Conservation (phyloP, 2,797 vertebrate species). For the Trachurus trachurus region DNA sequence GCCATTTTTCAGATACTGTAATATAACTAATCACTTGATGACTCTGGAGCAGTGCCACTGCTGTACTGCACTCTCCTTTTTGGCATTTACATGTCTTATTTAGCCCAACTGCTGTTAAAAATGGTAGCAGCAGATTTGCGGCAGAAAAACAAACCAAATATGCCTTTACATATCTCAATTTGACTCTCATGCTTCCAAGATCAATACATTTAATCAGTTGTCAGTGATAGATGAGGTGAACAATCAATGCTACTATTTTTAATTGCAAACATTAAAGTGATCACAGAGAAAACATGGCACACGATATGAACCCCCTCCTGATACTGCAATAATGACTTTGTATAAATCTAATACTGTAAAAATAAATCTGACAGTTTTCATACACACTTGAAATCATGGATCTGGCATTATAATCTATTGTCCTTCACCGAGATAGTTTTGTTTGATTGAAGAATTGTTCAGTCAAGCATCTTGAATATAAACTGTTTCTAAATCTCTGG, state of each 20-base stretch:
- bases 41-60: conserved; percentile 53
- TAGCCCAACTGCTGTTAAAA: conserved; percentile 21
- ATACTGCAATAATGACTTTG: background rate
- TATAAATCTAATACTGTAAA: background rate
- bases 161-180: background rate
- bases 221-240: background rate
- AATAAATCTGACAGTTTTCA: background rate
- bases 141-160: background rate
- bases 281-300: background rate
- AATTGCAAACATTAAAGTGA: background rate
- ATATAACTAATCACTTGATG: conserved; percentile 45
- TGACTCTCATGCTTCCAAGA: background rate
- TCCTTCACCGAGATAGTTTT: background rate
- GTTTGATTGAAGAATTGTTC: conserved; percentile 4
- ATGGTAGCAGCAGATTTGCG: conserved; percentile 25
- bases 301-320: background rate
- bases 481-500: background rate
- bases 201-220: conserved; percentile 9
- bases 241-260: background rate
- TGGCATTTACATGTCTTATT: conserved; percentile 49
- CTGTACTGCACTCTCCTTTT: conserved; percentile 29
- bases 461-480: conserved; percentile 1
- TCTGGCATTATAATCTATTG: background rate
- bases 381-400: background rate
- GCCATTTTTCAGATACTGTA: conserved; percentile 19